Conservation (phyloP, 2,888 invertebrate genomes). For the Standfussiana lucernea region DNA sequence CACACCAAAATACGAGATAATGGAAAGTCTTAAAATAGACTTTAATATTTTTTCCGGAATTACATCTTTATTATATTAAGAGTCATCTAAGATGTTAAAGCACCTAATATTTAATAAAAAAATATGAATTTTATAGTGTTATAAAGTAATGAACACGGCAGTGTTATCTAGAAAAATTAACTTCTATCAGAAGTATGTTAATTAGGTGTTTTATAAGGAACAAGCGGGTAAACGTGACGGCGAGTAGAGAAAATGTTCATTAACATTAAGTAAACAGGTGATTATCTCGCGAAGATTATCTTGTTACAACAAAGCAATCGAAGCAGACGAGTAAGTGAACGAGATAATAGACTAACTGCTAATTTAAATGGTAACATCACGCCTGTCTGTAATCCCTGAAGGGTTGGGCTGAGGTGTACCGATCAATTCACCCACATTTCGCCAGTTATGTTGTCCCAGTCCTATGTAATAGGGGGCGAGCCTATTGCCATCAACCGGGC, state of each 20-base stretch:
- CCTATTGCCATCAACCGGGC: too few species aligned
- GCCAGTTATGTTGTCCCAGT: too few species aligned
- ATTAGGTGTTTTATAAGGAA: conserved; percentile 42
- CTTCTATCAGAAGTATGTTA: conserved; percentile 44
- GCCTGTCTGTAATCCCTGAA: too few species aligned
- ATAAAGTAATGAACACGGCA: conserved; percentile 18
- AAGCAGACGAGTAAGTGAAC: conserved; percentile 26
- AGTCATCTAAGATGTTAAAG: conserved; percentile 10
- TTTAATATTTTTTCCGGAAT: conserved; percentile 18
- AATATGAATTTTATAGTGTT: conserved; percentile 36
- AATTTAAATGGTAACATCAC: too few species aligned
- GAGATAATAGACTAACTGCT: conserved; percentile 17
- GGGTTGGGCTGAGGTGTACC: too few species aligned
- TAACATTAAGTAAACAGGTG: conserved; percentile 43
- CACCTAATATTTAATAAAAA: conserved; percentile 28
- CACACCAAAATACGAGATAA: conserved; percentile 30
- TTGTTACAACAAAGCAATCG: conserved; percentile 41
- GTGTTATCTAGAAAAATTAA: conserved; percentile 45
- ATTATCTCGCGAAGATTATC: conserved; percentile 51
- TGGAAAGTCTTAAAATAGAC: conserved; percentile 34
- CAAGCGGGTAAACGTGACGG: conserved; percentile 43
- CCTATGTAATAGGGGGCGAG: too few species aligned
- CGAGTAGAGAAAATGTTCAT: conserved; percentile 46
- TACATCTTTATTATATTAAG: conserved; percentile 3
- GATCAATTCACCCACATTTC: too few species aligned